Conservation (phyloP, 2,113 vertebrate genomes). For the Acinonyx jubatus region DNA sequence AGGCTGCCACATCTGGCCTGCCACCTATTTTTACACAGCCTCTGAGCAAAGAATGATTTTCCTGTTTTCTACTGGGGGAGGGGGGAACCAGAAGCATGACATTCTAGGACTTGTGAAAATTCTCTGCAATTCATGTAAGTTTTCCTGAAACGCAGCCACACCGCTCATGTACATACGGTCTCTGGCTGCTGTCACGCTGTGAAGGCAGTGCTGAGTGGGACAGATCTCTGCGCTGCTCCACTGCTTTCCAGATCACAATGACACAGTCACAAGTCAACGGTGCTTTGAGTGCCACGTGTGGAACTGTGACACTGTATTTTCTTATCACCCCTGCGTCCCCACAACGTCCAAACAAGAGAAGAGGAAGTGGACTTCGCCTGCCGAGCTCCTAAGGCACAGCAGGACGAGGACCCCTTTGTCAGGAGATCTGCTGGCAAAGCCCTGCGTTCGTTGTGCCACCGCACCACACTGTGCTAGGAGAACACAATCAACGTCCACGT, state of each 20-base stretch:
- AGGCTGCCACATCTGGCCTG: neutral
- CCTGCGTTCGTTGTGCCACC: too few species aligned
- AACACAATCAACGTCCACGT: accelerated
- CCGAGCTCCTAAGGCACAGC: too few species aligned
- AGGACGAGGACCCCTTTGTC: too few species aligned
- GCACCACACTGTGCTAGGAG: too few species aligned
- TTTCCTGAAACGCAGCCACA: neutral
- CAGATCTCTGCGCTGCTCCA: accelerated
- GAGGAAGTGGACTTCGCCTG: neutral
- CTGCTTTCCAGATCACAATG: too few species aligned
- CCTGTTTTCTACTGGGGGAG: neutral
- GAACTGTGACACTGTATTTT: accelerated
- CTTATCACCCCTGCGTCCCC: neutral
- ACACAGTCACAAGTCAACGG: accelerated
- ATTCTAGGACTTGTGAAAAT: neutral
- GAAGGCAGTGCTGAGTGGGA: neutral
- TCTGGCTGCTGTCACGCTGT: neutral
- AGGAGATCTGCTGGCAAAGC: too few species aligned
- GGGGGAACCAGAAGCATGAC: neutral
- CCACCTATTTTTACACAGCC: neutral
- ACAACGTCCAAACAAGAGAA: neutral
- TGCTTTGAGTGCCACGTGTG: neutral
- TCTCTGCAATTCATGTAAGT: neutral
- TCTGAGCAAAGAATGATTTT: neutral
- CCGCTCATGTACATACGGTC: accelerated